A percentile compares a stretch with the other conserved stretches of the same genome.
These are phyloP conservation scores for Mesoclemmys tuberculata DNA, from an alignment of 2,113 vertebrate species.

Conservation along the genomic window DNA sequence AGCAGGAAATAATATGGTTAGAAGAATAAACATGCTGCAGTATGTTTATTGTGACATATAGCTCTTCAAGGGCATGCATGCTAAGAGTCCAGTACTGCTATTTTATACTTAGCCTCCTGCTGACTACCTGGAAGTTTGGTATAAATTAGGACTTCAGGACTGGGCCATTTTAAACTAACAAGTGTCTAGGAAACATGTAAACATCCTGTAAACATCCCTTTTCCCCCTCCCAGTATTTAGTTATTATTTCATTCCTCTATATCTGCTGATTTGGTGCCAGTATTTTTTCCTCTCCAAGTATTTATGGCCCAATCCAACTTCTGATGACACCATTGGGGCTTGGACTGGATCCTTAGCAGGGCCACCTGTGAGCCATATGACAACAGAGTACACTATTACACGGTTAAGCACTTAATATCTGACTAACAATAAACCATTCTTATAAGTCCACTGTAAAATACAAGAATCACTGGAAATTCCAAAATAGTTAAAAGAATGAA, in stretches of 20 bases:
- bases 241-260: slow-evolving; percentile 24
- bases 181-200: background rate
- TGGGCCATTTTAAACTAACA: background rate
- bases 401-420: background rate
- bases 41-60: slow-evolving; percentile 14
- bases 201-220: slow-evolving; percentile 18
- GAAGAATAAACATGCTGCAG: slow-evolving; percentile 39
- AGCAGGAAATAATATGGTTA: slow-evolving; percentile 32
- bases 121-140: background rate
- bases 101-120: slow-evolving; percentile 23
- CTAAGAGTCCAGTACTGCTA: slow-evolving; percentile 25
- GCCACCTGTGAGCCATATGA: background rate
- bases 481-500: background rate
- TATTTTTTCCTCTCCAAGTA: background rate
- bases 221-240: background rate
- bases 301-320: background rate
- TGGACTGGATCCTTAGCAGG: background rate
- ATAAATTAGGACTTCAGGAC: background rate
- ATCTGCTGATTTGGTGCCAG: slow-evolving; percentile 19
- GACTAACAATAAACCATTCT: background rate
- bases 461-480: background rate
- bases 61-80: background rate
- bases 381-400: background rate
- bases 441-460: background rate
- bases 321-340: background rate